Evolutionary conservation across 2,113 vertebrate genomes (phyloP).

Genomic region (Ceyx cyanopectus): DNA sequence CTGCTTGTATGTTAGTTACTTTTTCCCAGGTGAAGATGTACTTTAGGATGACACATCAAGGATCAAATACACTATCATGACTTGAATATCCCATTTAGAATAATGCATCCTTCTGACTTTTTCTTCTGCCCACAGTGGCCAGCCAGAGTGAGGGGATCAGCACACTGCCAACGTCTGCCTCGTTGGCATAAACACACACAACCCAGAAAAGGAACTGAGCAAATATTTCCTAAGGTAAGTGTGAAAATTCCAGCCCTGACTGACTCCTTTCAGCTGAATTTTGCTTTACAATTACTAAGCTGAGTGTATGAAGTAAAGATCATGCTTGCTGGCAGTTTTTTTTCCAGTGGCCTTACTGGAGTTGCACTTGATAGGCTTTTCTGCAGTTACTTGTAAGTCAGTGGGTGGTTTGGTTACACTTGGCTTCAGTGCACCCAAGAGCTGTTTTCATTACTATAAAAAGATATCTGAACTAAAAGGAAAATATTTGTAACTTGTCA

Average conservation of each 20-base stretch:
- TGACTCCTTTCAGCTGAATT: background rate
- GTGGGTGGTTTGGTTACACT: background rate
- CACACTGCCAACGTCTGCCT: rapidly evolving
- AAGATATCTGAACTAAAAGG: background rate
- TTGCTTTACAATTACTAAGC: background rate
- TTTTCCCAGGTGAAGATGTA: background rate
- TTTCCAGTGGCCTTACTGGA: background rate
- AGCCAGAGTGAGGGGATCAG: background rate
- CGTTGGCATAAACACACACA: background rate
- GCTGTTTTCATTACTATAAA: background rate
- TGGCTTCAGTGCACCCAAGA: background rate
- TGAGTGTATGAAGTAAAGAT: background rate
- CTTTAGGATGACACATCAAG: background rate
- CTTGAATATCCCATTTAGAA: background rate
- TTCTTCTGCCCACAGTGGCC: background rate
- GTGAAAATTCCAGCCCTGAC: background rate
- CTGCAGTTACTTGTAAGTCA: background rate
- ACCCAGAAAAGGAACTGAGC: background rate
- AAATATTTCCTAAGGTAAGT: slow-evolving; percentile 15
- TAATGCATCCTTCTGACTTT: background rate
- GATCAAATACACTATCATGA: background rate
- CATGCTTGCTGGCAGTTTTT: background rate
- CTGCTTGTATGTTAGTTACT: background rate
- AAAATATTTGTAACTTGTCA: background rate
- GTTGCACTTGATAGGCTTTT: background rate